A percentile compares a stretch with the other conserved stretches of the same genome.
Conservation (phyloP, 2,113 vertebrate genomes). For the Carlito syrichta region DNA sequence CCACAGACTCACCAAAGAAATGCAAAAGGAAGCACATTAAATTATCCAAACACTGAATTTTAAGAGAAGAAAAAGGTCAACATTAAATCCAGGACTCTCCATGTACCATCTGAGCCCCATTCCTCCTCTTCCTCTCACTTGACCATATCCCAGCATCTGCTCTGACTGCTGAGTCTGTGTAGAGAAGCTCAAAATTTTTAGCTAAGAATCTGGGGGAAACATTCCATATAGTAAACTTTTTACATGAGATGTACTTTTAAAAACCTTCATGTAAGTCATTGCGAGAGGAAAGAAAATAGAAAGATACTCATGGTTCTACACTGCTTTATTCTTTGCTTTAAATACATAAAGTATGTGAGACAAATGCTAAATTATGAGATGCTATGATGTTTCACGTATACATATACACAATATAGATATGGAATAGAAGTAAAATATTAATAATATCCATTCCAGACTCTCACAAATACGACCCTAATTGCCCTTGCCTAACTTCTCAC, state of each 20-base stretch:
- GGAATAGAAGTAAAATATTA: not conserved
- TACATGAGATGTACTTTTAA: not conserved
- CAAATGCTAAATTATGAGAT: constrained; percentile 15
- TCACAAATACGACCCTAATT: not conserved
- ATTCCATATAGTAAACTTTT: not conserved
- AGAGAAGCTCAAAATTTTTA: not conserved
- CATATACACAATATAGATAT: not conserved
- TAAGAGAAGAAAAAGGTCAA: not conserved
- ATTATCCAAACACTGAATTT: not conserved
- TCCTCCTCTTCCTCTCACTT: too few species aligned
- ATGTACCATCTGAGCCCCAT: not conserved
- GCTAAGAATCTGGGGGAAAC: not conserved
- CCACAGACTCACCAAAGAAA: not conserved
- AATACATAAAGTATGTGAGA: not conserved
- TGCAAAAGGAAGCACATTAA: not conserved
- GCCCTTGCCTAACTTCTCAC: not conserved
- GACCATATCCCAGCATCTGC: not conserved
- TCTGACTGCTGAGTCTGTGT: not conserved
- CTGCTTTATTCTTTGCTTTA: not conserved
- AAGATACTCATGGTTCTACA: not conserved
- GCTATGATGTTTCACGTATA: not conserved
- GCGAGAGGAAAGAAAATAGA: not conserved
- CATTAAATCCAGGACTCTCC: not conserved
- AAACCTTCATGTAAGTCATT: not conserved
- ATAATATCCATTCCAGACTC: not conserved